Evolutionary conservation across 2,888 invertebrate species (phyloP).

Genomic region (Sinodicranocentrus sp.): DNA sequence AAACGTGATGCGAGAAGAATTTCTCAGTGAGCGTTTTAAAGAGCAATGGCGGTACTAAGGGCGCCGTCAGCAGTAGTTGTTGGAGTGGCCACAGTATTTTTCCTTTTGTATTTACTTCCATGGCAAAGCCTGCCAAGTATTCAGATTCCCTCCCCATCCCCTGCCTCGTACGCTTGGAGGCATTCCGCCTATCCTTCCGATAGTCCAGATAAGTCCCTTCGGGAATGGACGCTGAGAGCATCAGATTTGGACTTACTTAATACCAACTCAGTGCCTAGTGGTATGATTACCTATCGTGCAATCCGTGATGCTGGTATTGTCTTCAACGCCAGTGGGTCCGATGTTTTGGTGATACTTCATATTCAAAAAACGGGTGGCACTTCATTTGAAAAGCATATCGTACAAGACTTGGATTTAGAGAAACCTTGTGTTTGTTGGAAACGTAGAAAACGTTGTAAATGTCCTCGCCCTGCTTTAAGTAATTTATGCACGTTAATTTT

Average conservation of each 20-base stretch:
- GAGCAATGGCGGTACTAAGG: constrained; percentile 61
- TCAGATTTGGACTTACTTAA: constrained; percentile 39
- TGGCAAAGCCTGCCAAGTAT: constrained; percentile 75
- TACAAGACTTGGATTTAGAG: constrained; percentile 94
- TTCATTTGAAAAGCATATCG: constrained; percentile 96
- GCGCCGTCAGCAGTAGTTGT: constrained; percentile 72
- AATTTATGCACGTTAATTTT: too few relatives aligned
- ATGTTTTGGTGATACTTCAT: constrained; percentile 98
- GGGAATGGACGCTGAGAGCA: constrained; percentile 39
- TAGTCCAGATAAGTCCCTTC: neutral
- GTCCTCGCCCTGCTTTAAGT: constrained; percentile 85
- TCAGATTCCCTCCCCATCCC: constrained; percentile 72
- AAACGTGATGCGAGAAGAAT: neutral
- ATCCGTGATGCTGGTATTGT: constrained; percentile 70
- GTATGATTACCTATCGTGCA: constrained; percentile 74
- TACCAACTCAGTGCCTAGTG: constrained; percentile 59
- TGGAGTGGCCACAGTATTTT: constrained; percentile 73
- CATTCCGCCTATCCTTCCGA: constrained; percentile 36
- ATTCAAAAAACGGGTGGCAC: constrained; percentile 99
- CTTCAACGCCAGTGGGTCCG: constrained; percentile 83
- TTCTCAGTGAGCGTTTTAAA: neutral
- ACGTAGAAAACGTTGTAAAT: constrained; percentile 92
- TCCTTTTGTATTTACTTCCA: constrained; percentile 74
- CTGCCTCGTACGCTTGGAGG: constrained; percentile 52
- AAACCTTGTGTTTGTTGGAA: constrained; percentile 96